Evolutionary conservation across 2,113 vertebrate species (phyloP).

Genomic region (Platanista minor): DNA sequence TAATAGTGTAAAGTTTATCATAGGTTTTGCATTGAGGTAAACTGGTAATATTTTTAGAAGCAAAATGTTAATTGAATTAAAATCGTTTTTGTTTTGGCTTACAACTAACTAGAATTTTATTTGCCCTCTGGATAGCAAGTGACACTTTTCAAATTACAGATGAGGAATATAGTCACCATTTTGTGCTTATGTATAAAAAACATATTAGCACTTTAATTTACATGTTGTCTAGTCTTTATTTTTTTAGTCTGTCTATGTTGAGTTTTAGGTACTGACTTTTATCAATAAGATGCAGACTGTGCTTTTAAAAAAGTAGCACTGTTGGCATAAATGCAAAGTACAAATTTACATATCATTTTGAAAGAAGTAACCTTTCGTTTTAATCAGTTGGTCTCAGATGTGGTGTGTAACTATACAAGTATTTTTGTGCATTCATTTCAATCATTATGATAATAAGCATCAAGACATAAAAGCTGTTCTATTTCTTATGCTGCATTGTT

Average conservation of each 20-base stretch:
- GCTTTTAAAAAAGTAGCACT: not conserved
- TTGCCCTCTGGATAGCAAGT: not conserved
- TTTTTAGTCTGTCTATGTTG: not conserved
- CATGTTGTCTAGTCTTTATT: not conserved
- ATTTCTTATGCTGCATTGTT: constrained; percentile 60
- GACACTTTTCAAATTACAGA: not conserved
- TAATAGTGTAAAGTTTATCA: not conserved
- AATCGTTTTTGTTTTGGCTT: not conserved
- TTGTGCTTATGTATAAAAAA: not conserved
- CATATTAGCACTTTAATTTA: not conserved
- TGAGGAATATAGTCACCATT: not conserved
- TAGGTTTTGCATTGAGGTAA: not conserved
- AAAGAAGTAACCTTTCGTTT: constrained; percentile 49
- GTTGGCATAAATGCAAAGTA: not conserved
- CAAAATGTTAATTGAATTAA: not conserved
- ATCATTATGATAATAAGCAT: constrained; percentile 63
- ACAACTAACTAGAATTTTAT: not conserved
- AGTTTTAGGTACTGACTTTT: constrained; percentile 45
- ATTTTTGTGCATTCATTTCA: constrained; percentile 58
- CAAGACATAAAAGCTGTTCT: constrained; percentile 67
- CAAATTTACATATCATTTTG: constrained; percentile 59
- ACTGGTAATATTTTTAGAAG: not conserved
- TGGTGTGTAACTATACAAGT: constrained; percentile 18
- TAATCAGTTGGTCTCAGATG: constrained; percentile 51
- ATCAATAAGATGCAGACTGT: not conserved